Percentiles rank a stretch among this genome's conserved stretches.
phyloP scores from a whole-genome alignment of 2,797 vertebrate genomes.

The Cygnus olor region DNA sequence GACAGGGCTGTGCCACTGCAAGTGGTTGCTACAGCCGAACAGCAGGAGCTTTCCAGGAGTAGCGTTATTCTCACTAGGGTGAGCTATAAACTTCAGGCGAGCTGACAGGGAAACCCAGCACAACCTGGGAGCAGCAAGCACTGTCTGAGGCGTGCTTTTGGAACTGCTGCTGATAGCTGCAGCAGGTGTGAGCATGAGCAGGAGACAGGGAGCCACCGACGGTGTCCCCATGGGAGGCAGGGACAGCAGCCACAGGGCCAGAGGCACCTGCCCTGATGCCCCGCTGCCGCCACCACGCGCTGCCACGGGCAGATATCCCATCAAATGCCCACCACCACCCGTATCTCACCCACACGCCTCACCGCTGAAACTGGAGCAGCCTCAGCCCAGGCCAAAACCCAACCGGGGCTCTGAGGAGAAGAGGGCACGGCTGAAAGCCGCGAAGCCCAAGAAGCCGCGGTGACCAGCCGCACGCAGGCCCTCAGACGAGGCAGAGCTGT shows the following conservation, averaged over 20 bases:
- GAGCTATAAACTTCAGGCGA: not conserved
- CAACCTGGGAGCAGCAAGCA: not conserved
- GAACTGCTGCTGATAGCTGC: fast-evolving
- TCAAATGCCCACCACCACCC: not conserved
- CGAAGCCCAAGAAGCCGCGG: too few relatives aligned
- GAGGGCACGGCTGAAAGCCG: not conserved
- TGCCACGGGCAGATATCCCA: fast-evolving
- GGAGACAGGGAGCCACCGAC: not conserved
- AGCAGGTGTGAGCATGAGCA: not conserved
- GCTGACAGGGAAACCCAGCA: not conserved
- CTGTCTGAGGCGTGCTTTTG: not conserved
- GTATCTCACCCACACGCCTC: not conserved
- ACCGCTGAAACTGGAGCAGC: not conserved
- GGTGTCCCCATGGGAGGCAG: fast-evolving
- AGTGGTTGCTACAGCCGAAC: not conserved
- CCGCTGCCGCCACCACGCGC: fast-evolving
- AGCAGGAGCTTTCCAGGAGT: not conserved
- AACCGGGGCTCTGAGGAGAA: fast-evolving
- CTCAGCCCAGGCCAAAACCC: not conserved
- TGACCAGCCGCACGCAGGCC: not conserved
- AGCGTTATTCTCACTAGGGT: not conserved
- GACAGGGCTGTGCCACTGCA: not conserved
- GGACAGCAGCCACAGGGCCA: not conserved
- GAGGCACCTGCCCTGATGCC: not conserved
- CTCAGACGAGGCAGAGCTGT: not conserved